Evolutionary conservation across 1,140 invertebrate genomes (phyloP), one percentile per base, ranked within the genome.

Genomic region (Venustaconcha ellipsiformis): DNA sequence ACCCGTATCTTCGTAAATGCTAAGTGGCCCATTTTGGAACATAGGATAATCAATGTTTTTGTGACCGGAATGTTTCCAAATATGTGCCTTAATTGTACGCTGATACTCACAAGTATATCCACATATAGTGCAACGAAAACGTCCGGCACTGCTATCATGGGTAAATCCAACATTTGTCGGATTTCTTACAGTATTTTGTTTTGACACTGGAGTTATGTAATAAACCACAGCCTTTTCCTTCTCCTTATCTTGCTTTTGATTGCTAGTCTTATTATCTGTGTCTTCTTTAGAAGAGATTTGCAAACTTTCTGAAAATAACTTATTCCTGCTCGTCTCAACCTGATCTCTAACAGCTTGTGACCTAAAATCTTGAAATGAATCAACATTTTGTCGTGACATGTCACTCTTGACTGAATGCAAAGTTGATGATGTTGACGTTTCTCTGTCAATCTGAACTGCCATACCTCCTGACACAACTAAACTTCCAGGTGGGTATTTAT

Each of bases 21-120:
- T 89, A 5, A 89, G 72, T 11, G 88, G 88, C 1, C 88, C 88
- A 83, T 89, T 89, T 76, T 87, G 87, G 83, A 89, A 89, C 80
- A 87, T 89, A 4, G 89, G 89, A 74, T 90, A 90, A 60, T 86
- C 84, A 14, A 90, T 82, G 56, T 88, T 80, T 66, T 88, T 82
- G 70, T 90, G 85, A 14, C 89, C 89, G 2, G 88, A 88, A 74
- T 90, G 89, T 79, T 89, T 90, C 89, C 89, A 90, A 60, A 89
- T 86, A 73, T 90, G 89, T n/a, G 89, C 87, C 83, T 90, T 90
- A 30, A 90, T 89, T 60, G 88, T 90, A 48, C 89, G 78, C 65
- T 89, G 87, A 66, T 83, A 84, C 63, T 90, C 89, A 69, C 88
- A 90, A 26, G 82, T 84, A 72, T 89, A 90, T 48, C 86, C 84